A percentile compares a stretch with the other conserved stretches of the same genome.
Conservation (phyloP, 1,140 invertebrate species). For the Rhagoletis zephyria region DNA sequence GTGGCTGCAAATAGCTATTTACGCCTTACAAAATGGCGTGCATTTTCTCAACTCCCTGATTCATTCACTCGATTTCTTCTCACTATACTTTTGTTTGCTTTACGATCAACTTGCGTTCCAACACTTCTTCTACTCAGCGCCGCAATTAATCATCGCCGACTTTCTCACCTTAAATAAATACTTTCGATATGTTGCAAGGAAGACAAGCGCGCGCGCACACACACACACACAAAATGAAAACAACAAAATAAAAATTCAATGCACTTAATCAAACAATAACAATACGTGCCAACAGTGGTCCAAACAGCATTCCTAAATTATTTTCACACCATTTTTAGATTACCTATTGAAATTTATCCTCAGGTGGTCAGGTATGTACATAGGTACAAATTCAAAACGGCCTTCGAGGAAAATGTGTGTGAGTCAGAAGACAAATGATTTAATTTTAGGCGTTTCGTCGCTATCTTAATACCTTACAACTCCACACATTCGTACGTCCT, state of each 20-base stretch:
- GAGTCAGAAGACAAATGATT: constrained; percentile 49
- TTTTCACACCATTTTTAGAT: constrained; percentile 50
- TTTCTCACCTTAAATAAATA: constrained; percentile 39
- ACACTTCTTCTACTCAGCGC: neutral
- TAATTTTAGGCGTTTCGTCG: constrained; percentile 14
- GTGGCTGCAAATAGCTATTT: too few species aligned
- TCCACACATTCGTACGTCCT: neutral
- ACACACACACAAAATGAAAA: neutral
- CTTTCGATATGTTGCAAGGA: neutral
- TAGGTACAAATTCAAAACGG: neutral
- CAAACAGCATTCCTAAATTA: constrained; percentile 23
- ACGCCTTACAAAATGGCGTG: too few species aligned
- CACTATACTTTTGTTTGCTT: neutral
- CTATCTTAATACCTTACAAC: neutral
- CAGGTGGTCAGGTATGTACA: neutral
- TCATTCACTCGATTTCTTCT: neutral
- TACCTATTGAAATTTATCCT: constrained; percentile 44
- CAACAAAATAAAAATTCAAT: neutral
- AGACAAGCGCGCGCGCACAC: neutral
- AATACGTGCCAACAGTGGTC: neutral
- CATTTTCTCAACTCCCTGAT: too few species aligned
- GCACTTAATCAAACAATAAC: neutral
- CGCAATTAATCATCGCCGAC: constrained; percentile 31
- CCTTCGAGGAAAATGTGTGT: constrained; percentile 4
- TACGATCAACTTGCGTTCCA: neutral